Percentiles rank a stretch among this genome's conserved stretches.
phyloP scores from a whole-genome alignment of 2,888 invertebrate genomes.

The Alentia gelatinosa region DNA sequence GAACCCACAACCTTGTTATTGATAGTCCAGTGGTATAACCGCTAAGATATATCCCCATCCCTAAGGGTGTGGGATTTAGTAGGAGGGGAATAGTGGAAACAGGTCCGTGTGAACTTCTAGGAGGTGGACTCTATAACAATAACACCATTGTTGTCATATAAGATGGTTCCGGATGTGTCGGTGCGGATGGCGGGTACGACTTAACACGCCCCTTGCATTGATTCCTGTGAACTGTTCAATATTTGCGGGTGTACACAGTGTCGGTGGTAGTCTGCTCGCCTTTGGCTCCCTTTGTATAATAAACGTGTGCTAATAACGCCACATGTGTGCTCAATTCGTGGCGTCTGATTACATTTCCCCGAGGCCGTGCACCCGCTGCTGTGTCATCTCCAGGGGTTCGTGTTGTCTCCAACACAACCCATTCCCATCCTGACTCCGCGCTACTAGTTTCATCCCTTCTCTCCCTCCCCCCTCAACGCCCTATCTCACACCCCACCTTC shows the following conservation, averaged over 20 bases:
- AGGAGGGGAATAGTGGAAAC: too few species aligned
- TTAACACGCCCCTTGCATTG: background rate
- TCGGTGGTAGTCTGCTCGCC: background rate
- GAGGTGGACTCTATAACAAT: too few species aligned
- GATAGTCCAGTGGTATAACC: too few species aligned
- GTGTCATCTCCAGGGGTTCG: background rate
- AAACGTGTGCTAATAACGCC: background rate
- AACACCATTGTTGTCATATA: too few species aligned
- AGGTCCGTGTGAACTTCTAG: too few species aligned
- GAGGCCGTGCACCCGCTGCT: background rate
- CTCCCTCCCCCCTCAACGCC: background rate
- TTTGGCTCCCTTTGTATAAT: background rate
- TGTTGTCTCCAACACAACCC: background rate
- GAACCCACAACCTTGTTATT: too few species aligned
- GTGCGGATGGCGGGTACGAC: background rate
- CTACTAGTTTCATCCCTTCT: too few species aligned
- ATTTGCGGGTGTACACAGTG: background rate
- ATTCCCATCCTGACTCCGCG: too few species aligned
- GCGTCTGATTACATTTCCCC: background rate
- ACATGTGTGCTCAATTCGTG: conserved; percentile 11
- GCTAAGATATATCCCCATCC: too few species aligned
- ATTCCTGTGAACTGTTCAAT: conserved; percentile 4
- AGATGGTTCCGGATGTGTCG: background rate
- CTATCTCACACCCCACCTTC: background rate
- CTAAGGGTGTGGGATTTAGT: too few species aligned